Evolutionary conservation across 1,140 invertebrate genomes (phyloP).

Genomic region (Panagrolaimus sp.): DNA sequence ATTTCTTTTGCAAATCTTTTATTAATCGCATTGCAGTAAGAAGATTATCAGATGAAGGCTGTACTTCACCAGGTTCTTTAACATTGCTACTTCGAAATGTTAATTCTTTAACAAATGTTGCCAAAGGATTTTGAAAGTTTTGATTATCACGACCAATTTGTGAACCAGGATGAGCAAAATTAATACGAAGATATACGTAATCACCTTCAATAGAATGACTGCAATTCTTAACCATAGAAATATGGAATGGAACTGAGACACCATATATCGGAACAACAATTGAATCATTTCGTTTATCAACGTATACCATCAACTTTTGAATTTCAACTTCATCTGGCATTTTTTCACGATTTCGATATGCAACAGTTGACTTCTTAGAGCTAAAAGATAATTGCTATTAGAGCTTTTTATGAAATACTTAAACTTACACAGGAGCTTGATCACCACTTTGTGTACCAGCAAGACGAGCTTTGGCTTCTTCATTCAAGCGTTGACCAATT

Average conservation of each 20-base stretch:
- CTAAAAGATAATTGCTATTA: slow-evolving; percentile 13
- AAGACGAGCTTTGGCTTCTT: slow-evolving; percentile 81
- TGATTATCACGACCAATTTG: slow-evolving; percentile 82
- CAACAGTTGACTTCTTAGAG: slow-evolving; percentile 79
- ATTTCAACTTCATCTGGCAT: slow-evolving; percentile 89
- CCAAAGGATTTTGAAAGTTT: slow-evolving; percentile 84
- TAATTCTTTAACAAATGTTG: slow-evolving; percentile 95
- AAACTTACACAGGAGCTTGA: slow-evolving; percentile 76
- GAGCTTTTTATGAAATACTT: background rate
- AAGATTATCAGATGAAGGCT: slow-evolving; percentile 86
- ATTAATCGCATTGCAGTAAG: slow-evolving; percentile 93
- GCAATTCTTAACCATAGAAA: slow-evolving; percentile 81
- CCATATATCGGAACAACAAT: slow-evolving; percentile 93
- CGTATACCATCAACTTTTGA: slow-evolving; percentile 86
- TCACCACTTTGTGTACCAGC: slow-evolving; percentile 74
- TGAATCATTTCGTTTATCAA: slow-evolving; percentile 94
- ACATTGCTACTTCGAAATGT: slow-evolving; percentile 96
- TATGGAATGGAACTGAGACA: slow-evolving; percentile 91
- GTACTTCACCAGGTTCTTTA: slow-evolving; percentile 92
- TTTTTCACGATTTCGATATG: slow-evolving; percentile 84
- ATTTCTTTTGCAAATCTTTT: slow-evolving; percentile 98
- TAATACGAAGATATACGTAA: slow-evolving; percentile 95
- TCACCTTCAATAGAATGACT: slow-evolving; percentile 73
- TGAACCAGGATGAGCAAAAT: slow-evolving; percentile 96
- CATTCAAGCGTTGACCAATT: slow-evolving; percentile 80